A percentile compares a stretch with the other conserved stretches of the same genome.
These are phyloP conservation scores for Rhinolophus ferrumequinum DNA, from an alignment of 2,113 vertebrate genomes.

Conservation along the genomic window DNA sequence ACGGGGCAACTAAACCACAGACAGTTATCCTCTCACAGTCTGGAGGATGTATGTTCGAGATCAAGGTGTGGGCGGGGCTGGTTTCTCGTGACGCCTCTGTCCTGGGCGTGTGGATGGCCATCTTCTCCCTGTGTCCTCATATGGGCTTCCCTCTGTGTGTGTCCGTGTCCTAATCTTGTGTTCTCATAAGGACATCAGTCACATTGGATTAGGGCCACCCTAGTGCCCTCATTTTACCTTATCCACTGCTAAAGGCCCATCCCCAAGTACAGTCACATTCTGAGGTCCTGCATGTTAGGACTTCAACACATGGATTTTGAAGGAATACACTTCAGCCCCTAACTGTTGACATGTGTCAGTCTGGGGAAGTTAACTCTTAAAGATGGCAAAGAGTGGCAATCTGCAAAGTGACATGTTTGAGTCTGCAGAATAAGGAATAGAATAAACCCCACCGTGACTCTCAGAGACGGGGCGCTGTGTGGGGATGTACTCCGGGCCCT, in stretches of 20 bases:
- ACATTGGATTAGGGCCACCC: neutral
- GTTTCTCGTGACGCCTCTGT: neutral
- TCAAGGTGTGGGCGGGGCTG: no score
- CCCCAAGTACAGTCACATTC: no score
- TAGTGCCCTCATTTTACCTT: neutral
- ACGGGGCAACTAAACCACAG: neutral
- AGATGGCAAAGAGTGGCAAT: neutral
- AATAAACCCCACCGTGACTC: neutral
- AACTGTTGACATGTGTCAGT: neutral
- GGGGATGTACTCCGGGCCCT: neutral
- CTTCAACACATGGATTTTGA: neutral
- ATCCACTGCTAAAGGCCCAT: neutral
- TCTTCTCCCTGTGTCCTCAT: no score
- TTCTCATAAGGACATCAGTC: no score
- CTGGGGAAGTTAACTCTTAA: neutral
- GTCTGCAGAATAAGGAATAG: neutral
- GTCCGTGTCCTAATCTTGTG: no score
- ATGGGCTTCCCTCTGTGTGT: no score
- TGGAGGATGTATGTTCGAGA: neutral
- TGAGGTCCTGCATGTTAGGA: neutral
- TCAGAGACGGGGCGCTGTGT: rapidly evolving
- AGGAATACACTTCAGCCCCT: neutral
- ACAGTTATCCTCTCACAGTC: neutral
- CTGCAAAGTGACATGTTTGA: neutral
- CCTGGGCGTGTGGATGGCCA: no score